A percentile compares a stretch with the other conserved stretches of the same genome.
phyloP scores from a whole-genome alignment of 2,113 vertebrate species.

The Megaleporinus macrocephalus region DNA sequence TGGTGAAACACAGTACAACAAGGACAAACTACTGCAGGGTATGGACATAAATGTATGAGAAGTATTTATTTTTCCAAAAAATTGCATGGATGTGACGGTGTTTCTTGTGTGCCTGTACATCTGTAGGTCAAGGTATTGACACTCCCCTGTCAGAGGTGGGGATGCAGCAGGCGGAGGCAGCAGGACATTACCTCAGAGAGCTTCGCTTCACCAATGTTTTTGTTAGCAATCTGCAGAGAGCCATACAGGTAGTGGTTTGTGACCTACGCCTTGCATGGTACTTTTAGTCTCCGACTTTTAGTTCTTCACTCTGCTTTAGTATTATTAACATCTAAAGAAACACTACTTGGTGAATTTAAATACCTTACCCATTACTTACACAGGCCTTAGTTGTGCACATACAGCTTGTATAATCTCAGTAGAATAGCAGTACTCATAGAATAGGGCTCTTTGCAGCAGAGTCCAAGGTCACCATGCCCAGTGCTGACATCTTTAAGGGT shows the following conservation, averaged over 20 bases:
- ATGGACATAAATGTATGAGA: not conserved
- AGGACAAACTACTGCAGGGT: conserved; percentile 95
- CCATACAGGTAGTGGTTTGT: conserved; percentile 79
- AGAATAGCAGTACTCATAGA: too few relatives aligned
- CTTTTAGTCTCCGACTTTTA: not conserved
- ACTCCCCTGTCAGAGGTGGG: conserved; percentile 86
- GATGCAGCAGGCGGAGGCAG: conserved; percentile 84
- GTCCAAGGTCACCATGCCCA: too few relatives aligned
- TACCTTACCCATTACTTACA: too few relatives aligned
- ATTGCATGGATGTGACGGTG: not conserved
- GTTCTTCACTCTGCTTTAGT: not conserved
- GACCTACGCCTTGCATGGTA: not conserved
- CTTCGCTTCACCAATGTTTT: conserved; percentile 86
- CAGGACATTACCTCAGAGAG: conserved; percentile 82
- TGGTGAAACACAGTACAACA: conserved; percentile 94
- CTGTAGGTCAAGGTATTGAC: conserved; percentile 90
- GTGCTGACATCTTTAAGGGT: too few relatives aligned
- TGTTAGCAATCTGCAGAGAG: conserved; percentile 87
- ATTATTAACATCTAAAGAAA: too few relatives aligned
- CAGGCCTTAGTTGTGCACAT: too few relatives aligned
- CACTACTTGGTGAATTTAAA: too few relatives aligned
- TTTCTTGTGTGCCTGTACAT: conserved; percentile 23
- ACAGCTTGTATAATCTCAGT: too few relatives aligned
- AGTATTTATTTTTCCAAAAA: not conserved
- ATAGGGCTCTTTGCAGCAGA: too few relatives aligned